Evolutionary conservation across 1,140 invertebrate genomes (phyloP).

Genomic region (Dryas iulia): DNA sequence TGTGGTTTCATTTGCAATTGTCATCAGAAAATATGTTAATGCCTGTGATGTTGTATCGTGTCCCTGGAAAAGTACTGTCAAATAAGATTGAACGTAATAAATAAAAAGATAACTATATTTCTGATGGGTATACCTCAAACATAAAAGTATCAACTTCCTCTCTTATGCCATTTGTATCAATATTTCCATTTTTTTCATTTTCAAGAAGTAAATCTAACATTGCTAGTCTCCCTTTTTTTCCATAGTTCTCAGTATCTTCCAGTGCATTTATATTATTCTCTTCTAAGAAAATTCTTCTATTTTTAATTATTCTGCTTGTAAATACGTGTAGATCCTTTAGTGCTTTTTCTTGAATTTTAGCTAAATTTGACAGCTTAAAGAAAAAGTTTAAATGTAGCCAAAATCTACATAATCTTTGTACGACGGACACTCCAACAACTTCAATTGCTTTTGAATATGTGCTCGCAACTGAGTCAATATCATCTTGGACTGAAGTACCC

Average conservation of each 20-base stretch:
- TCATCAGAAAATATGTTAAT: slow-evolving; percentile 44
- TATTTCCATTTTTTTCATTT: slow-evolving; percentile 75
- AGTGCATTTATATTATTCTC: neutral
- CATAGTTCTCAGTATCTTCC: slow-evolving; percentile 1
- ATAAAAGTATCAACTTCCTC: slow-evolving; percentile 88
- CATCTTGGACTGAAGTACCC: slow-evolving; percentile 24
- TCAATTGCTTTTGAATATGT: slow-evolving; percentile 31
- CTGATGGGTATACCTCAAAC: slow-evolving; percentile 84
- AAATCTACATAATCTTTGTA: slow-evolving; percentile 16
- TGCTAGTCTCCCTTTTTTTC: slow-evolving; percentile 80
- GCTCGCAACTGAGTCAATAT: slow-evolving; percentile 15
- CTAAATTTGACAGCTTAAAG: slow-evolving; percentile 16
- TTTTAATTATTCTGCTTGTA: slow-evolving; percentile 34
- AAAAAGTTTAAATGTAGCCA: slow-evolving; percentile 25
- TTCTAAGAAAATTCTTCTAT: slow-evolving; percentile 28
- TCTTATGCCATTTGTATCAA: slow-evolving; percentile 80
- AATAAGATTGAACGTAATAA: neutral
- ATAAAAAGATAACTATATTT: neutral
- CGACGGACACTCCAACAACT: slow-evolving; percentile 16
- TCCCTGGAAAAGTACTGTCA: slow-evolving; percentile 35
- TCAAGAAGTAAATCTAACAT: slow-evolving; percentile 91
- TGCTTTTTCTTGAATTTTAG: slow-evolving; percentile 7
- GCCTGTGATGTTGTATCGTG: slow-evolving; percentile 49
- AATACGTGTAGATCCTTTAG: slow-evolving; percentile 29
- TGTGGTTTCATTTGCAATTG: slow-evolving; percentile 42